Evolutionary conservation across 2,888 invertebrate genomes (phyloP).

Genomic region (Drosophila siamana): DNA sequence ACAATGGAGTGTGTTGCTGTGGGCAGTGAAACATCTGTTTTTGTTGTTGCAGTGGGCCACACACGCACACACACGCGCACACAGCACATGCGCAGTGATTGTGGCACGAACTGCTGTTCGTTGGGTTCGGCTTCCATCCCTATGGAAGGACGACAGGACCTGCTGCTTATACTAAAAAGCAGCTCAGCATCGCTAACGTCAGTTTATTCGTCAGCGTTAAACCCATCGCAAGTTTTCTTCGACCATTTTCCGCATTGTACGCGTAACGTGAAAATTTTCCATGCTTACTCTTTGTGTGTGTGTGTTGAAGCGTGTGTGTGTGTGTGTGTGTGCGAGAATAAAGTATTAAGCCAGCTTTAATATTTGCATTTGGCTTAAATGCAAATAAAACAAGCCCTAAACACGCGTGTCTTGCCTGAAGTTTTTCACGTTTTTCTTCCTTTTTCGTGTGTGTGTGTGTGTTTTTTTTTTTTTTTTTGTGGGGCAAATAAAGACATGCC

Average conservation of each 20-base stretch:
- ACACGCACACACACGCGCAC: too few species aligned
- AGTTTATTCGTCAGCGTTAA: constrained; percentile 65
- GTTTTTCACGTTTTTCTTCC: neutral
- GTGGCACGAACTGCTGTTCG: constrained; percentile 29
- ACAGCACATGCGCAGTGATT: constrained; percentile 47
- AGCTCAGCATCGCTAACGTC: constrained; percentile 56
- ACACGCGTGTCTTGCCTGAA: neutral
- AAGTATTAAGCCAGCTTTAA: constrained; percentile 14
- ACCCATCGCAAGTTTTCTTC: constrained; percentile 55
- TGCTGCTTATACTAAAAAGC: neutral
- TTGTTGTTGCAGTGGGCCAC: constrained; percentile 50
- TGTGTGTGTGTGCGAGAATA: constrained; percentile 11
- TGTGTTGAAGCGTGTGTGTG: constrained; percentile 9
- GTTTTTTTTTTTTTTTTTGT: neutral
- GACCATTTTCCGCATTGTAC: constrained; percentile 47
- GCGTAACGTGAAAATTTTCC: constrained; percentile 51
- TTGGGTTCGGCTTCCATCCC: constrained; percentile 36
- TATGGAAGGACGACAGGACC: constrained; percentile 22
- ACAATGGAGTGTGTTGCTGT: neutral
- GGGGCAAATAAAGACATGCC: constrained; percentile 11
- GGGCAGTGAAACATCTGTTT: constrained; percentile 46
- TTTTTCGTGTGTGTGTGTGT: too few species aligned
- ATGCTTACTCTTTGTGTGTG: constrained; percentile 29
- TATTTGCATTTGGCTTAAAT: constrained; percentile 7
- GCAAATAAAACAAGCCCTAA: constrained; percentile 7